Conservation (phyloP, 2,797 vertebrate genomes). For the Toxotes lorentzi region DNA sequence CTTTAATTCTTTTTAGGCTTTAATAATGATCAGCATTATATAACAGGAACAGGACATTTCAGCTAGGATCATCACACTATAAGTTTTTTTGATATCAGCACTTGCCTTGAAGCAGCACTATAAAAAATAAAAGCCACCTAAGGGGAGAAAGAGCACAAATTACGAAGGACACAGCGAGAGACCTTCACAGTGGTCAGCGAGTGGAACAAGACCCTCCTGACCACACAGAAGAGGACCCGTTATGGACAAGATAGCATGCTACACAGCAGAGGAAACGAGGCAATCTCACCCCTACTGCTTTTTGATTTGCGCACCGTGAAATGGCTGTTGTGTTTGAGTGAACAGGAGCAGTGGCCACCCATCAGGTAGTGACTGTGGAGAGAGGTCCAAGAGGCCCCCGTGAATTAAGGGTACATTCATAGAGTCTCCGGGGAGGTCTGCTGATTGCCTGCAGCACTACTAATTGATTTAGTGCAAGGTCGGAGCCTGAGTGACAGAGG, state of each 20-base stretch:
- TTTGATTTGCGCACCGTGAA: slow-evolving; percentile 71
- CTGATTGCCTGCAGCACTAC: slow-evolving; percentile 80
- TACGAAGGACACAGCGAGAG: slow-evolving; percentile 34
- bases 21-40: slow-evolving; percentile 19
- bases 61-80: slow-evolving; percentile 4
- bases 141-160: slow-evolving; percentile 17
- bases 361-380: slow-evolving; percentile 63
- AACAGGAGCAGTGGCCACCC: slow-evolving; percentile 67
- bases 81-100: slow-evolving; percentile 13
- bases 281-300: slow-evolving; percentile 43
- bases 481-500: slow-evolving; percentile 80
- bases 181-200: slow-evolving; percentile 36
- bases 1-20: slow-evolving; percentile 1
- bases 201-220: slow-evolving; percentile 51
- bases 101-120: slow-evolving; percentile 19
- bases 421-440: slow-evolving; percentile 66
- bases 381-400: slow-evolving; percentile 60
- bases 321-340: slow-evolving; percentile 50
- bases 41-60: neutral
- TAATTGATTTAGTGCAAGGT: slow-evolving; percentile 89
- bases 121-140: slow-evolving; percentile 26
- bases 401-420: slow-evolving; percentile 75
- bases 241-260: slow-evolving; percentile 50
- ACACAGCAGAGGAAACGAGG: slow-evolving; percentile 46
- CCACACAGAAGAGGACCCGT: slow-evolving; percentile 44